Conservation (phyloP, 2,797 vertebrate genomes). For the Todus mexicanus region DNA sequence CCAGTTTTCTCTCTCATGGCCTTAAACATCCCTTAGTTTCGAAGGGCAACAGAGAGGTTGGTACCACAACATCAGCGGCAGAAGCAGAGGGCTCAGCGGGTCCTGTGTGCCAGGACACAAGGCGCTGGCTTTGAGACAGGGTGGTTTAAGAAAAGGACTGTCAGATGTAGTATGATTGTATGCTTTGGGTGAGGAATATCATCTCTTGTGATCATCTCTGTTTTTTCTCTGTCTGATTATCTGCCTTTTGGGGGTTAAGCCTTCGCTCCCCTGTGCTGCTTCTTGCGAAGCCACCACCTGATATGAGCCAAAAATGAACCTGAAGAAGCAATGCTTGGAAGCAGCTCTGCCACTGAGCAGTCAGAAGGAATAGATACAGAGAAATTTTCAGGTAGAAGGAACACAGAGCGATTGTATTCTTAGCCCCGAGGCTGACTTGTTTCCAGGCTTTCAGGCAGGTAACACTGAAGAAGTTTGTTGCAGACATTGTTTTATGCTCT, state of each 20-base stretch:
- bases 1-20: not conserved
- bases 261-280: not conserved
- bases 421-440: not conserved
- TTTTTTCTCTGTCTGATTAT: not conserved
- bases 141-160: not conserved
- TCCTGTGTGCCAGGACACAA: rapidly evolving
- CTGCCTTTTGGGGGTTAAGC: not conserved
- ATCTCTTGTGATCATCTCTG: rapidly evolving
- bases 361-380: not conserved
- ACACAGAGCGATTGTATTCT: not conserved
- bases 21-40: not conserved
- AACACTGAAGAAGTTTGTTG: not conserved
- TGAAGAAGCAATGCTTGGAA: not conserved
- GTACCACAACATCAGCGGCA: not conserved
- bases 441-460: not conserved
- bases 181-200: rapidly evolving
- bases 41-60: not conserved
- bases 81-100: rapidly evolving
- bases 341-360: not conserved
- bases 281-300: not conserved
- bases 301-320: not conserved
- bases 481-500: not conserved
- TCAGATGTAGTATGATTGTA: rapidly evolving
- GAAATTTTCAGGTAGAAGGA: not conserved
- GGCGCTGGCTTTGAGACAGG: not conserved